phyloP scores from a whole-genome alignment of 2,797 vertebrate genomes.

The Melanotaenia pygmaea region DNA sequence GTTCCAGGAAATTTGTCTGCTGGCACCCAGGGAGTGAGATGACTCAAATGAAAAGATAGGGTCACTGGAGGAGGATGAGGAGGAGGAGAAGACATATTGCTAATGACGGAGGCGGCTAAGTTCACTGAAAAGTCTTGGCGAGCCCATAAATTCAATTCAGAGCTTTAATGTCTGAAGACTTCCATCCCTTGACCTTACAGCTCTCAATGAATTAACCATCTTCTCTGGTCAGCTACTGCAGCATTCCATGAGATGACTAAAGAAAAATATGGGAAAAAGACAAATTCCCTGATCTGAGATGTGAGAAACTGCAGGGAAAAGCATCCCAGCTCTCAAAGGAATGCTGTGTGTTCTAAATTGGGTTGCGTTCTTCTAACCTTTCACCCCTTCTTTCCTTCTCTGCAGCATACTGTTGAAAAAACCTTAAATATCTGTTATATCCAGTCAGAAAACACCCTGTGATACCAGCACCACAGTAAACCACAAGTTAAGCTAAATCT shows the following conservation, averaged over 20 bases:
- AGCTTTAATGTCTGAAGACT: conserved; percentile 49
- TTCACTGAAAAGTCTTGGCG: conserved; percentile 38
- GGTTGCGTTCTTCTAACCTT: conserved; percentile 9
- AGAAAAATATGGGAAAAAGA: conserved; percentile 18
- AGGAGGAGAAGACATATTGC: conserved; percentile 18
- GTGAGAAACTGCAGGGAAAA: conserved; percentile 29
- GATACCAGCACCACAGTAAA: not conserved
- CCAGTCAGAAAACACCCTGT: not conserved
- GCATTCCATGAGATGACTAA: conserved; percentile 12
- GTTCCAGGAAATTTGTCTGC: conserved; percentile 25
- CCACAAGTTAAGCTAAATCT: not conserved
- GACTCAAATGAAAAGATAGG: conserved; percentile 34
- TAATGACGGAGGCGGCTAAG: conserved; percentile 44
- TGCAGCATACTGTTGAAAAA: not conserved
- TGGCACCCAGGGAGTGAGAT: conserved; percentile 18
- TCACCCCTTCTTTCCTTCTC: conserved; percentile 20
- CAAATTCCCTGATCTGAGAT: conserved; percentile 26
- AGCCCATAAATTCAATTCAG: conserved; percentile 55
- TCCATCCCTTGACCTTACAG: conserved; percentile 26
- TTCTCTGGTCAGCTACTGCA: conserved; percentile 29
- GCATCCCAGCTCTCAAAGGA: conserved; percentile 17
- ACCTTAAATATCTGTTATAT: conserved; percentile 8
- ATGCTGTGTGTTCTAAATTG: conserved; percentile 31
- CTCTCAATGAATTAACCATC: conserved; percentile 43
- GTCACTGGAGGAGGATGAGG: conserved; percentile 10